A percentile compares a stretch with the other conserved stretches of the same genome.
phyloP scores from a whole-genome alignment of 2,888 invertebrate genomes.

The Embidobia sp. region DNA sequence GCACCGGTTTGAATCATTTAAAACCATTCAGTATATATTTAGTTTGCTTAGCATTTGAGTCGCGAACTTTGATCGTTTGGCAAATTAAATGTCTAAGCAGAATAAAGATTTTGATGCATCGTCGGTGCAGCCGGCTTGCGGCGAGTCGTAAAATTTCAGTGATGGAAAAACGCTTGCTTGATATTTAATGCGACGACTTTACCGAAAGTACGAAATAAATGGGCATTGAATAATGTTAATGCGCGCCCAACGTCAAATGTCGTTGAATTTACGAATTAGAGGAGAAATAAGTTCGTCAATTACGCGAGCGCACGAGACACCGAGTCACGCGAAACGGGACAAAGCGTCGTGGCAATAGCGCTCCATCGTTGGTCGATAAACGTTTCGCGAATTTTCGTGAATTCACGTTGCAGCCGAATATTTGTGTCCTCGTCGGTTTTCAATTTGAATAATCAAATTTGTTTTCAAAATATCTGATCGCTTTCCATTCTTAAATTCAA shows the following conservation, averaged over 20 bases:
- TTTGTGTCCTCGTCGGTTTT: too few relatives aligned
- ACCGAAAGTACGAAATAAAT: constrained; percentile 46
- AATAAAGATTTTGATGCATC: constrained; percentile 48
- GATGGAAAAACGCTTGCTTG: constrained; percentile 39
- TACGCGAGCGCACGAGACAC: constrained; percentile 31
- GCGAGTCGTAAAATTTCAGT: constrained; percentile 11
- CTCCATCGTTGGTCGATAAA: constrained; percentile 38
- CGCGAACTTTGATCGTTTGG: not conserved
- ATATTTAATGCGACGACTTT: constrained; percentile 40
- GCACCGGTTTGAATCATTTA: too few relatives aligned
- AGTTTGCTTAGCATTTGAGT: not conserved
- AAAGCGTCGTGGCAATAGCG: constrained; percentile 24
- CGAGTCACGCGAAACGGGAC: constrained; percentile 51
- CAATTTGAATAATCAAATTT: not conserved
- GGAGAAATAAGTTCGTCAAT: constrained; percentile 51
- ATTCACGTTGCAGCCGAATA: too few relatives aligned
- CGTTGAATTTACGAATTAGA: constrained; percentile 53
- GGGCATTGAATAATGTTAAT: constrained; percentile 50
- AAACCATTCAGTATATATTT: too few relatives aligned
- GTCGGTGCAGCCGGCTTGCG: not conserved
- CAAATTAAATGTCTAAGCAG: constrained; percentile 25
- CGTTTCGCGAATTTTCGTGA: too few relatives aligned
- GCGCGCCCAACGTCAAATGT: constrained; percentile 51
- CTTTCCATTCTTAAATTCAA: constrained; percentile 1
- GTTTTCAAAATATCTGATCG: not conserved